phyloP scores from a whole-genome alignment of 2,888 invertebrate genomes.

The Scelioninae gen. 1 region DNA sequence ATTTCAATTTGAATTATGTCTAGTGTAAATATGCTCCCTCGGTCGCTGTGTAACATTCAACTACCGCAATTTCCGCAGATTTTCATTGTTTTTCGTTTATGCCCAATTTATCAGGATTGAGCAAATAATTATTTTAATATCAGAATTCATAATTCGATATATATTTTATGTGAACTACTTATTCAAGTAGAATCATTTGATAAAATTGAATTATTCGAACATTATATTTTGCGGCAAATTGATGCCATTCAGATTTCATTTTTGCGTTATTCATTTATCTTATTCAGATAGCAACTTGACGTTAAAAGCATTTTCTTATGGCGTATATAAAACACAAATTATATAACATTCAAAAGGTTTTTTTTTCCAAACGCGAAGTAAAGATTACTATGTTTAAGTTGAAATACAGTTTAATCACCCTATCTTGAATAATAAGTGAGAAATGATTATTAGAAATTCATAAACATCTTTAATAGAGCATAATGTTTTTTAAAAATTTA shows the following conservation, averaged over 20 bases:
- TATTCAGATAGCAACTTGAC: neutral
- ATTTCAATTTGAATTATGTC: slow-evolving; percentile 50
- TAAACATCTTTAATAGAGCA: too few species aligned
- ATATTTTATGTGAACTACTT: slow-evolving; percentile 12
- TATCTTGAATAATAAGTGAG: too few species aligned
- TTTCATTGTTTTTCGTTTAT: slow-evolving; percentile 47
- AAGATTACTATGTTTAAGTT: too few species aligned
- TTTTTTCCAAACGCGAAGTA: too few species aligned
- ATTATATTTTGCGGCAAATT: slow-evolving; percentile 22
- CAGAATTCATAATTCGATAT: slow-evolving; percentile 26
- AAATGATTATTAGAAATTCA: too few species aligned
- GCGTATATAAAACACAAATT: too few species aligned
- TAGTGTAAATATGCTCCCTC: slow-evolving; percentile 36
- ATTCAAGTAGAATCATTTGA: slow-evolving; percentile 5
- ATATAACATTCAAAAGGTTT: too few species aligned
- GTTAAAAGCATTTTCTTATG: neutral
- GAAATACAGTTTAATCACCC: too few species aligned
- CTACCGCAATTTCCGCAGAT: slow-evolving; percentile 23
- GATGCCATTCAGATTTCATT: slow-evolving; percentile 15
- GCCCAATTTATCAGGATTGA: slow-evolving; percentile 33
- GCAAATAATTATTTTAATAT: slow-evolving; percentile 41
- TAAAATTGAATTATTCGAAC: slow-evolving; percentile 19
- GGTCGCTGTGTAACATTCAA: slow-evolving; percentile 16
- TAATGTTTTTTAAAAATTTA: too few species aligned
- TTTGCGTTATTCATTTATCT: slow-evolving; percentile 20